phyloP scores from a whole-genome alignment of 2,113 vertebrate genomes.

The Axis porcinus region DNA sequence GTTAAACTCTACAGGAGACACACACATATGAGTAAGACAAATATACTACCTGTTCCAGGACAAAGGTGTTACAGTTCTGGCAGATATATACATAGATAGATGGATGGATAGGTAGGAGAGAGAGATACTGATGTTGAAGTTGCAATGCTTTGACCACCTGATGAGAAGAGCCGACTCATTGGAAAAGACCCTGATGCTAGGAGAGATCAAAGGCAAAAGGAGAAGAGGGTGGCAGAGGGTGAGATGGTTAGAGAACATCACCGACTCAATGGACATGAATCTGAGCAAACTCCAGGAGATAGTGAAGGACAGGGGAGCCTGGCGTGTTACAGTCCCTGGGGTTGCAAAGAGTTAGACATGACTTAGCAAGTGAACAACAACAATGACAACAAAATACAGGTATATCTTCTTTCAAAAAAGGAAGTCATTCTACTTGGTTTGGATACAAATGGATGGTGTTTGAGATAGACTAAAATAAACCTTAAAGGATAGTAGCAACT shows the following conservation, averaged over 20 bases:
- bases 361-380: neutral
- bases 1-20: neutral
- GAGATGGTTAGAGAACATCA: neutral
- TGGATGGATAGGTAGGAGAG: neutral
- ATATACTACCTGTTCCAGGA: neutral
- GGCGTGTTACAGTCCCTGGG: rapidly evolving
- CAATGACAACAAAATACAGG: neutral
- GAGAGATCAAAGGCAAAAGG: neutral
- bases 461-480: neutral
- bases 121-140: neutral
- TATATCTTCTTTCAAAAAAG: neutral
- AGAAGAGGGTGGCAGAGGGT: neutral
- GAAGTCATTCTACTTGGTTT: neutral
- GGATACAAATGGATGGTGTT: neutral
- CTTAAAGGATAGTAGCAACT: neutral
- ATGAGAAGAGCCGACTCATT: neutral
- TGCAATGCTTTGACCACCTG: neutral
- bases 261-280: neutral
- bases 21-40: neutral
- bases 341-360: neutral
- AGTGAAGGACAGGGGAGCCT: neutral
- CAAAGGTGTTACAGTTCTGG: too few species aligned
- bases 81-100: neutral
- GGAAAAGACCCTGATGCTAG: neutral
- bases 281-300: neutral